Evolutionary conservation across 1,140 invertebrate genomes (phyloP), one percentile per base, ranked within the genome.

Genomic region (Euschistus heros): DNA sequence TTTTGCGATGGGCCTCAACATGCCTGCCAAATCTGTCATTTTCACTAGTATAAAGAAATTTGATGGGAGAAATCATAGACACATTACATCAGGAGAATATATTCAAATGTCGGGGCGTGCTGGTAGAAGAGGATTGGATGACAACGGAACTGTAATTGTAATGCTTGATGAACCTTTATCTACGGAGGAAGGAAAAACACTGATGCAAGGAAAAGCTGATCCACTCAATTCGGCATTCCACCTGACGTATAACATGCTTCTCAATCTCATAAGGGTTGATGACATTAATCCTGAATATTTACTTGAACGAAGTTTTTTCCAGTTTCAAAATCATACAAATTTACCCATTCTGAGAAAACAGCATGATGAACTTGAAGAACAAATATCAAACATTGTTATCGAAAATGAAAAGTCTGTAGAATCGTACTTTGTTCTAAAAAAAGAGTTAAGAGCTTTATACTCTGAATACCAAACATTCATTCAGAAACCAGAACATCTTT

Each of bases 241-340:
- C 78, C 80, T 99, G 55, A 99, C 97, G 0, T 99, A 99, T 74
- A 99, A 99, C 74, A 99, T 99, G 97, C 94, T 99, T 13, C 77
- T 99, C 10, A 99, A 99, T 82, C 79, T 99, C 67, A 76, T 99
- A 44, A 76, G 87, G 74, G 97, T 99, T 7, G 97, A 99, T 78
- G 97, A 98, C 79, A 98, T 99, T 65, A 99, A 99, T 81, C 97
- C 97, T 0, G 95, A 99, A 75, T 99, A 97, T 71, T 98, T 99
- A 93, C 79, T 99, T 71, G 94, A 99, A 74, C 82, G 94, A 68
- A 97, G 93, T 71, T 99, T 99, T 76, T 97, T 89, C 77, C 97
- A 99, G 75, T 99, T 99, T 74, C 97, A 99, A 79, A 99, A 98
- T 79, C 97, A 98, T 78, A 84, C 94, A 0, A 80, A 85, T 22